Percentiles rank a stretch among this genome's conserved stretches.
Evolutionary conservation across 2,113 vertebrate genomes (phyloP).

Genomic region (cat (Felis catus)): DNA sequence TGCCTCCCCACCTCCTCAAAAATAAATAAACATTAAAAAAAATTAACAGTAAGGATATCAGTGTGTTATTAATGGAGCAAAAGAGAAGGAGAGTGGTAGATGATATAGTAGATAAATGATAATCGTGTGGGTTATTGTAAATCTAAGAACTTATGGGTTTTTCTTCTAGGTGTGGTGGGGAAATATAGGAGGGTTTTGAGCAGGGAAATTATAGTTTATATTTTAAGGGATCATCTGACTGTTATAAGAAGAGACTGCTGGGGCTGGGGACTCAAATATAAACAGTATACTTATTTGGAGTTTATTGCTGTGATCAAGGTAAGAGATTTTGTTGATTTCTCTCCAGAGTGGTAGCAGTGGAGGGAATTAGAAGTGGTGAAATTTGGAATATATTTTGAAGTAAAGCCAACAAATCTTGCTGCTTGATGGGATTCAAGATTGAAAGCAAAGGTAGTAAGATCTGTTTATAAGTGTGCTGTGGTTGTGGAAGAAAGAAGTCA

Average conservation of each 20-base stretch:
- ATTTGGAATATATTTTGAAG: slow-evolving; percentile 1
- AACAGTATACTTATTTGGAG: not conserved
- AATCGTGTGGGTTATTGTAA: not conserved
- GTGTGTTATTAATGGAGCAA: not conserved
- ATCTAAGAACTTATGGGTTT: not conserved
- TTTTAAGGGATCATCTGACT: not conserved
- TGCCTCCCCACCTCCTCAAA: too few species aligned
- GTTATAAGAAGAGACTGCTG: not conserved
- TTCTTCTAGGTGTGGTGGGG: not conserved
- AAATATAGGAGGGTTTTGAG: not conserved
- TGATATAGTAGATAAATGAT: not conserved
- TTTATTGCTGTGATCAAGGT: not conserved
- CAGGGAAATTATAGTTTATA: not conserved
- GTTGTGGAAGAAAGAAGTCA: not conserved
- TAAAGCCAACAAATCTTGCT: not conserved
- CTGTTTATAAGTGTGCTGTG: not conserved
- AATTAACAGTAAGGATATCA: not conserved
- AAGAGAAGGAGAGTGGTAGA: not conserved
- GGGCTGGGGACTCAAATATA: not conserved
- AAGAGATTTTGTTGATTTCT: not conserved
- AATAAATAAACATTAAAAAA: too few species aligned
- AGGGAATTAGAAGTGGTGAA: not conserved
- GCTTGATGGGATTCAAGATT: not conserved
- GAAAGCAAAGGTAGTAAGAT: not conserved
- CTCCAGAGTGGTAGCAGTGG: not conserved